Percentiles rank a stretch among this genome's conserved stretches.
Evolutionary conservation across 1,140 invertebrate species (phyloP).

Genomic region (Drosophila lini): DNA sequence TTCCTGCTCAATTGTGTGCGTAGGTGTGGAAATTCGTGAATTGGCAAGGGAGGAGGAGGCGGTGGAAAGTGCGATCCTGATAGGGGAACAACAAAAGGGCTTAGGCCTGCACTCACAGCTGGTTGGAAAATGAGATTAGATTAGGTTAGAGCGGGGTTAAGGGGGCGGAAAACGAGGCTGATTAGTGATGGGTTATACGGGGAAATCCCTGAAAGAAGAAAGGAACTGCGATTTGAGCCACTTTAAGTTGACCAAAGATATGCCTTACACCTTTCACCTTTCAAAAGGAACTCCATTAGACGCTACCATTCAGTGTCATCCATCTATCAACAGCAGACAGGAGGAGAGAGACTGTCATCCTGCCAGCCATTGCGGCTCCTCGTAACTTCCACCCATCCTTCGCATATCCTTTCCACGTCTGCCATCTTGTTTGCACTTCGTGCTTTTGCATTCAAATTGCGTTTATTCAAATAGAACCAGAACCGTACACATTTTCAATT

Average conservation of each 20-base stretch:
- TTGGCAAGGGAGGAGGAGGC: constrained; percentile 7
- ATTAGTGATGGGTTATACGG: constrained; percentile 13
- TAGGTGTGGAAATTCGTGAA: constrained; percentile 73
- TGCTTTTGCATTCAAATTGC: constrained; percentile 83
- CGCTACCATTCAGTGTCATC: constrained; percentile 47
- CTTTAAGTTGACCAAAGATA: constrained; percentile 31
- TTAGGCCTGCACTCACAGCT: constrained; percentile 66
- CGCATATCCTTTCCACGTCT: constrained; percentile 51
- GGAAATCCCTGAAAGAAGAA: constrained; percentile 6
- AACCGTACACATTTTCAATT: constrained; percentile 80
- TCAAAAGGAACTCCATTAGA: constrained; percentile 20
- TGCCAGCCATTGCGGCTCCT: neutral
- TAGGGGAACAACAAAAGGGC: constrained; percentile 38
- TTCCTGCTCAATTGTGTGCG: constrained; percentile 68
- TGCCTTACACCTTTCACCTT: constrained; percentile 5
- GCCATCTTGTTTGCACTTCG: constrained; percentile 77
- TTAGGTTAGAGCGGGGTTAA: constrained; percentile 28
- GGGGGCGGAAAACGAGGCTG: constrained; percentile 34
- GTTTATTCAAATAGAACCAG: constrained; percentile 79
- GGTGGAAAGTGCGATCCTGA: constrained; percentile 28
- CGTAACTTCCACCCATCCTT: constrained; percentile 11
- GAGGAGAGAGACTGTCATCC: constrained; percentile 32
- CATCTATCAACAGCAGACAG: constrained; percentile 68
- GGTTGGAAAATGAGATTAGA: constrained; percentile 71
- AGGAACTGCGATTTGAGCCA: neutral